phyloP scores from a whole-genome alignment of 2,888 invertebrate genomes.

The Poecilobothrus nobilitatus region DNA sequence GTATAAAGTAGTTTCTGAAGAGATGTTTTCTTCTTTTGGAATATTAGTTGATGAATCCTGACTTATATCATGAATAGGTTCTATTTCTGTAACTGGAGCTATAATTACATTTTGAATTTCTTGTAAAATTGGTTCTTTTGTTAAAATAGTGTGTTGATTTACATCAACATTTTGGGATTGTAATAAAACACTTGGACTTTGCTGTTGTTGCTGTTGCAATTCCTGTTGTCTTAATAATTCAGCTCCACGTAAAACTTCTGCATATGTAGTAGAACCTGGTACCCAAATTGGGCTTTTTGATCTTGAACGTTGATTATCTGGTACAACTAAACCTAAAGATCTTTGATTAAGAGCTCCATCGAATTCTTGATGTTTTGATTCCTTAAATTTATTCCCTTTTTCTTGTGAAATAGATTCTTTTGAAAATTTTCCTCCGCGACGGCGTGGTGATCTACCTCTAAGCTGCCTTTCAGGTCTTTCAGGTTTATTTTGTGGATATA shows the following conservation, averaged over 20 bases:
- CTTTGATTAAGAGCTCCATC: not conserved
- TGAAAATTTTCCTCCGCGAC: slow-evolving; percentile 22
- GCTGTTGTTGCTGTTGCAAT: slow-evolving; percentile 4
- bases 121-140: slow-evolving; percentile 3
- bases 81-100: slow-evolving; percentile 24
- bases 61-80: slow-evolving; percentile 9
- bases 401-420: not conserved
- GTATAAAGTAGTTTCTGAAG: slow-evolving; percentile 1
- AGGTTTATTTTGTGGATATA: slow-evolving; percentile 20
- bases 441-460: slow-evolving; percentile 36
- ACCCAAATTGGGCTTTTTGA: slow-evolving; percentile 66
- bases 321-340: slow-evolving; percentile 17
- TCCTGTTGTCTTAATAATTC: slow-evolving; percentile 33
- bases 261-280: slow-evolving; percentile 66
- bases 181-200: not conserved
- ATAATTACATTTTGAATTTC: slow-evolving; percentile 31
- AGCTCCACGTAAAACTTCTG: slow-evolving; percentile 65
- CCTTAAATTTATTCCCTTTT: not conserved
- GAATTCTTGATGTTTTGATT: slow-evolving; percentile 9
- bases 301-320: slow-evolving; percentile 42
- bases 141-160: too few relatives aligned
- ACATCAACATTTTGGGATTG: not conserved
- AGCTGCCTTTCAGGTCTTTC: slow-evolving; percentile 24
- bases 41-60: not conserved
- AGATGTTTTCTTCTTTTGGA: slow-evolving; percentile 4